Conservation (phyloP, 2,797 vertebrate genomes). For the Hippopotamyrus pictus region DNA sequence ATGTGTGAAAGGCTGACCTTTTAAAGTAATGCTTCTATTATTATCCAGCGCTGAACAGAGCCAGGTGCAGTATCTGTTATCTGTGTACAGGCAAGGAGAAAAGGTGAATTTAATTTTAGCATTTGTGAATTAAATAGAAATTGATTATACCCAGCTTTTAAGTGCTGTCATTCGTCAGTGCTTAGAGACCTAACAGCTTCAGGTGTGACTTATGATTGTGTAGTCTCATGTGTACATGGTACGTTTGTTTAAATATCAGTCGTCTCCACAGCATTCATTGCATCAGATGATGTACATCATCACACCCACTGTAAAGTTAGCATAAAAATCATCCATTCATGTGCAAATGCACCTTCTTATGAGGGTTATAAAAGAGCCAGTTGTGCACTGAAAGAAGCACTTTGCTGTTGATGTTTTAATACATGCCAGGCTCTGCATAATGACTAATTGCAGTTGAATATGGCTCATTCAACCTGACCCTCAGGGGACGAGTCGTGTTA, state of each 20-base stretch:
- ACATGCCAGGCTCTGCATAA: constrained; percentile 22
- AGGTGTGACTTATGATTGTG: constrained; percentile 51
- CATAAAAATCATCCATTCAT: background rate
- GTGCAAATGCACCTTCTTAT: background rate
- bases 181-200: constrained; percentile 33
- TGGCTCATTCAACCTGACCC: background rate
- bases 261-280: background rate
- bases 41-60: constrained; percentile 41
- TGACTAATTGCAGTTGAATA: constrained; percentile 3
- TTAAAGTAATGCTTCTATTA: constrained; percentile 49
- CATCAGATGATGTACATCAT: background rate
- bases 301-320: background rate
- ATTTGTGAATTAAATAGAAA: constrained; percentile 67
- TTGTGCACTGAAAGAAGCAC: background rate
- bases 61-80: constrained; percentile 20
- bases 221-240: background rate
- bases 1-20: constrained; percentile 65
- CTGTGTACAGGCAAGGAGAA: constrained; percentile 54
- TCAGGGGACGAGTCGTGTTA: background rate
- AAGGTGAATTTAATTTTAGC: constrained; percentile 65
- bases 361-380: background rate
- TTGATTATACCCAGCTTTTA: constrained; percentile 59
- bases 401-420: constrained; percentile 39
- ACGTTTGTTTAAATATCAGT: constrained; percentile 13
- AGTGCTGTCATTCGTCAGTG: constrained; percentile 56